phyloP scores from a whole-genome alignment of 2,888 invertebrate genomes.

The Tetropium fuscum region DNA sequence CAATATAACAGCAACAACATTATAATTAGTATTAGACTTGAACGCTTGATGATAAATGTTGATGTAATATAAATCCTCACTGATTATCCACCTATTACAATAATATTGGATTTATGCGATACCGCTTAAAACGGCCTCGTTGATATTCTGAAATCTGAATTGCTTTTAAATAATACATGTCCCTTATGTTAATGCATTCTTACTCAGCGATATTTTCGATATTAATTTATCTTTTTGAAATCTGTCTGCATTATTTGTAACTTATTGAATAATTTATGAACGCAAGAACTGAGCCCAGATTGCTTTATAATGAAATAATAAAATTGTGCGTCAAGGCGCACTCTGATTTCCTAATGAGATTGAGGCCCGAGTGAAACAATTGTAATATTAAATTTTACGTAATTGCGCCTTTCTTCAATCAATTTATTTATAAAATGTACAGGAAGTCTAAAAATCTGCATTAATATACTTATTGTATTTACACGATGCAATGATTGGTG shows the following conservation, averaged over 20 bases:
- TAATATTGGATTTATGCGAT: conserved; percentile 16
- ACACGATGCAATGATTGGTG: no score
- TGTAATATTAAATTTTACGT: conserved; percentile 27
- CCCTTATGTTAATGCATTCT: conserved; percentile 32
- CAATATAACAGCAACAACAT: no score
- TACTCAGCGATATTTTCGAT: conserved; percentile 40
- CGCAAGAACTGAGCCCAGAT: conserved; percentile 45
- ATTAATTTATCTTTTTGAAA: conserved; percentile 45
- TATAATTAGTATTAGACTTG: no score
- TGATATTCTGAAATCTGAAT: conserved; percentile 20
- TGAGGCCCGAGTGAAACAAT: conserved; percentile 22
- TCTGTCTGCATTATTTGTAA: conserved; percentile 40
- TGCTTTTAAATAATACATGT: conserved; percentile 26
- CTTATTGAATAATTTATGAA: conserved; percentile 46
- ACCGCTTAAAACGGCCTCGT: conserved; percentile 3
- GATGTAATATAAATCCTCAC: conserved; percentile 15
- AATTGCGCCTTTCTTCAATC: conserved; percentile 25
- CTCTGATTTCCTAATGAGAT: conserved; percentile 42
- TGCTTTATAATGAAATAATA: conserved; percentile 51
- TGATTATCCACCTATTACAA: conserved; percentile 8
- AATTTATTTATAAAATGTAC: conserved; percentile 18
- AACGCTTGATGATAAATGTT: no score
- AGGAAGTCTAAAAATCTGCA: conserved; percentile 17
- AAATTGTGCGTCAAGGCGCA: conserved; percentile 43
- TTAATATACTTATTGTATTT: no score